Evolutionary conservation across 2,888 invertebrate genomes (phyloP), one percentile per base, ranked within the genome.

Genomic region (Lingula anatina): DNA sequence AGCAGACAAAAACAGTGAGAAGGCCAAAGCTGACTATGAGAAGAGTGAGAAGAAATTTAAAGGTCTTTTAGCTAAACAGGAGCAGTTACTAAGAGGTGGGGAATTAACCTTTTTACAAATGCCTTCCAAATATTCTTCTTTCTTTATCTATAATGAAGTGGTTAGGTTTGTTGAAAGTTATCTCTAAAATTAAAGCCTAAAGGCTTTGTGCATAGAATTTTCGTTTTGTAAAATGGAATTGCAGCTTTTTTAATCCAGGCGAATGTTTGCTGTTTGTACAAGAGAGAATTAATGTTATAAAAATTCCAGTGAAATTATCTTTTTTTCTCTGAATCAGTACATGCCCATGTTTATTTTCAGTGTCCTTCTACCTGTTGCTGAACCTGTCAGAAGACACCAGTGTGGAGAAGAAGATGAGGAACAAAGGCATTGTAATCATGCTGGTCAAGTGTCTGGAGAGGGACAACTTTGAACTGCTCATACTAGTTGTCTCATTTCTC

Each of bases 331-430:
- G n/a, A n/a, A n/a, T n/a, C n/a, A n/a, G n/a, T n/a, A n/a, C n/a
- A n/a, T n/a, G n/a, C n/a, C n/a, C 2, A 1, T 38, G 15, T 35
- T 28, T 28, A 2, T 21, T 51, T 77, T 47, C 71, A 83, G 94
- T 93, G 41, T 89, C 91, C 2, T 90, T 91, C 75, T 93, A 94
- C 77, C 83, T 99, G 71, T 80, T 99, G 47, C 80, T 96, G 44
- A 97, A 99, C 76, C 88, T 99, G 76, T 90, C 96, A 3, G 94
- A 95, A 77, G 96, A 95, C 80, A 84, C 90, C 7, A 88, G 88
- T 74, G 89, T 96, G 2, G 97, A 97, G 78, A 88, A 92, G 78
- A 99, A 99, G 81, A 97, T 99, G 90, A 86, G 90, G 26, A 90
- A 91, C 66, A 89, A 94, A 76, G 90, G 89, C 68, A 86, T 96